A percentile compares a stretch with the other conserved stretches of the same genome.
Evolutionary conservation across 1,140 invertebrate genomes (phyloP).

Genomic region (Tribolium castaneum): DNA sequence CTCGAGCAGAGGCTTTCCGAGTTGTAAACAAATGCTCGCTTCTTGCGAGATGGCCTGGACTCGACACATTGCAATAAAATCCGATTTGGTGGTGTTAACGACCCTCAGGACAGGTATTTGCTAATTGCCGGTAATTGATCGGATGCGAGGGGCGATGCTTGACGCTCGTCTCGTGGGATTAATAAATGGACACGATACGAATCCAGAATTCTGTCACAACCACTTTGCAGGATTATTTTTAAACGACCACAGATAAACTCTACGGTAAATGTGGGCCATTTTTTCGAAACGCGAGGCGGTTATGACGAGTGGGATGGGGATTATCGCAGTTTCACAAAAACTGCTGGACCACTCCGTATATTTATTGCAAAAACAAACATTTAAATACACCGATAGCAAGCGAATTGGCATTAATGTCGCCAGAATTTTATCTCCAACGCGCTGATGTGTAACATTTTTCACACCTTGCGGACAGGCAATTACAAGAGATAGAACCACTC

Average conservation of each 20-base stretch:
- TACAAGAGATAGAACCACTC: too few species aligned
- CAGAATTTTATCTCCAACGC: too few species aligned
- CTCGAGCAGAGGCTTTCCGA: slow-evolving; percentile 13
- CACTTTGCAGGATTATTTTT: slow-evolving; percentile 15
- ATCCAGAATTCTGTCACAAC: slow-evolving; percentile 8
- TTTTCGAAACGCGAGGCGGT: too few species aligned
- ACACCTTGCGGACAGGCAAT: too few species aligned
- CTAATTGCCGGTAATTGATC: slow-evolving; percentile 24
- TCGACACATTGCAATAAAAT: not conserved
- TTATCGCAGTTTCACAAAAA: too few species aligned
- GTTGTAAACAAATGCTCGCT: slow-evolving; percentile 21
- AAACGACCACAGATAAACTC: not conserved
- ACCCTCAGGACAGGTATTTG: slow-evolving; percentile 7
- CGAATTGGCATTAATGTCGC: too few species aligned
- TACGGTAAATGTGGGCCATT: not conserved
- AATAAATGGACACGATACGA: slow-evolving; percentile 3
- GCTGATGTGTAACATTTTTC: too few species aligned
- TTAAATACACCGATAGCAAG: too few species aligned
- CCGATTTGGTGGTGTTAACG: slow-evolving; percentile 2
- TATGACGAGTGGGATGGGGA: too few species aligned
- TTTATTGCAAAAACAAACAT: too few species aligned
- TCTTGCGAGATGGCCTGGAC: slow-evolving; percentile 1
- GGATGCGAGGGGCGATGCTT: not conserved
- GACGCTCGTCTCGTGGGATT: slow-evolving; percentile 4
- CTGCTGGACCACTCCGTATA: too few species aligned